Conservation (phyloP, 2,797 vertebrate species). For the Neosilurus mollespiculum region DNA sequence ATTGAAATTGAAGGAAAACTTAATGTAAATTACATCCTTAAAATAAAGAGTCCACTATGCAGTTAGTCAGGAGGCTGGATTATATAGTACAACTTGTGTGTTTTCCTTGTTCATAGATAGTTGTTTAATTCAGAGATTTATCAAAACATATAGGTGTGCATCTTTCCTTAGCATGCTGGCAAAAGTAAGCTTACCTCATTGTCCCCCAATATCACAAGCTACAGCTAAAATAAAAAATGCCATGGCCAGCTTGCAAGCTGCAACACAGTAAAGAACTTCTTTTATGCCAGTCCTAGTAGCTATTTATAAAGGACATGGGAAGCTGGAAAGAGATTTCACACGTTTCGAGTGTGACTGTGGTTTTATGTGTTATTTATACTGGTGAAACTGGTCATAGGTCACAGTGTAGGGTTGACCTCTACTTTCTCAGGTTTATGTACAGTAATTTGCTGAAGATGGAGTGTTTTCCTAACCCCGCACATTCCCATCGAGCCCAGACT, state of each 20-base stretch:
- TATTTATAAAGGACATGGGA: neutral
- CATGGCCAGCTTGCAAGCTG: neutral
- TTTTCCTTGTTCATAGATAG: neutral
- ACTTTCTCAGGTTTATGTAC: slow-evolving; percentile 18
- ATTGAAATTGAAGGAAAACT: neutral
- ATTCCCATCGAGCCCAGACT: slow-evolving; percentile 24
- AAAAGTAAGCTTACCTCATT: neutral
- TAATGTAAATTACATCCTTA: neutral
- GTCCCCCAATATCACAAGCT: neutral
- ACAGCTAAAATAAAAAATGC: neutral
- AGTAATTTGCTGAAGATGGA: slow-evolving; percentile 33
- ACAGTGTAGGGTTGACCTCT: slow-evolving; percentile 30
- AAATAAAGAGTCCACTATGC: neutral
- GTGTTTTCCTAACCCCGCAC: slow-evolving; percentile 40
- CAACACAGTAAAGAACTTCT: neutral
- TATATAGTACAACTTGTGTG: neutral
- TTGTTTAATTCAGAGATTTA: neutral
- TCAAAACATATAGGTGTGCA: neutral
- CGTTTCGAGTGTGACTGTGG: neutral
- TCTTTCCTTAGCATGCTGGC: neutral
- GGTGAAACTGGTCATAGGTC: slow-evolving; percentile 49
- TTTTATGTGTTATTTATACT: neutral
- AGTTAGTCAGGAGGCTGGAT: neutral
- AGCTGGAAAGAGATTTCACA: neutral
- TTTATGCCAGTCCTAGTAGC: neutral